Base-by-base conservation (phyloP, 2,797 vertebrate species). In the Diplodus sargus region DNA sequence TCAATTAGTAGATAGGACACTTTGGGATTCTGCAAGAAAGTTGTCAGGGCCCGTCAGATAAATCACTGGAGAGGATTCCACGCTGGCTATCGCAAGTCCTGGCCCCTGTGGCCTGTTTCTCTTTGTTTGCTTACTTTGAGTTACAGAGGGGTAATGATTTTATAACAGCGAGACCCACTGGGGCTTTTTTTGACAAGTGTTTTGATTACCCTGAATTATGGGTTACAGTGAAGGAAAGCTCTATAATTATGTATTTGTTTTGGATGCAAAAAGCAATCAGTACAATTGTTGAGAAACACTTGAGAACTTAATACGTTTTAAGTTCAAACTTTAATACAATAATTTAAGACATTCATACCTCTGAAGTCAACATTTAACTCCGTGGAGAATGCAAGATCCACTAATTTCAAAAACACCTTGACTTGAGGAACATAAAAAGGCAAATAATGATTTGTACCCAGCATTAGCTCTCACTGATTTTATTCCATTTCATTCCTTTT, bases 1-100 rank as follows among this genome's bases (percentile, higher is more conserved):
- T 93, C 92, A 95, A 95, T 95, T 96, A 95, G 95, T 94, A 94
- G 93, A 95, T 93, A 89, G 92, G 88, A 81, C 91, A 93, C 91
- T 94, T 93, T 94, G 92, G 90, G 92, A 94, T 92, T 93, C 93
- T 90, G 93, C 90, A 92, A 89, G 91, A 95, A 95, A 95, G 93
- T 94, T 95, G 94, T 95, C 94, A 92, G 87, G 74, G 64, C 79
- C 76, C 67, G 63, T 94, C 92, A 91, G 91, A 95, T 95, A 95
- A 95, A 95, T 95, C 94, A 95, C 89, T 75, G 70, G 79, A 87
- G 81, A 90, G 90, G 93, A 92, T 94, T 94, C 91, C 88, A 88
- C 51, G 25, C 79, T 81, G 92, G 84, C 85, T 82, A 82, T 85
- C 63, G 11, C 75, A 64, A 67, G 79, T 72, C 72, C 56, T 76